These are phyloP conservation scores for Helicorthomorpha holstii DNA, from an alignment of 1,140 invertebrate species.

Conservation along the genomic window DNA sequence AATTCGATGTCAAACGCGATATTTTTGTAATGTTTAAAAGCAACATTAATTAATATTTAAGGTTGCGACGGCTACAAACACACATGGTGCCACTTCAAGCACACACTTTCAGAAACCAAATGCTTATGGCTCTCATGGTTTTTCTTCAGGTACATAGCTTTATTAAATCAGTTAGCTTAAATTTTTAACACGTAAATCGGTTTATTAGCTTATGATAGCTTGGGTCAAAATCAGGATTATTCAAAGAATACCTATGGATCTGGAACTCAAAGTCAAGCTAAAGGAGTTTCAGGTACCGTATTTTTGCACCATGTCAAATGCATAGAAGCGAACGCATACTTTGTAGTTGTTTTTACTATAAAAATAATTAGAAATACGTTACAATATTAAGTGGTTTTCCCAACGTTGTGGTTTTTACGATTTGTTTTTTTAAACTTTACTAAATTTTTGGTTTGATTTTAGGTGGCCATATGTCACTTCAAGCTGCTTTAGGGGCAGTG, in stretches of 20 bases:
- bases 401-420: too few relatives aligned
- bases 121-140: conserved; percentile 22
- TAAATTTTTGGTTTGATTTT: neutral
- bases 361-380: too few relatives aligned
- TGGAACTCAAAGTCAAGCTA: conserved; percentile 33
- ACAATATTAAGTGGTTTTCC: too few relatives aligned
- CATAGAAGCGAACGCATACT: too few relatives aligned
- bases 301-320: too few relatives aligned
- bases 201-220: conserved; percentile 39
- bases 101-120: conserved; percentile 25
- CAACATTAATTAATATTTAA: conserved; percentile 11
- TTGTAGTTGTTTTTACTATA: too few relatives aligned
- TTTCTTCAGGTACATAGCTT: conserved; percentile 11
- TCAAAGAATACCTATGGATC: conserved; percentile 33
- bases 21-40: neutral
- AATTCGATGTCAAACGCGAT: neutral
- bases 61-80: conserved; percentile 27
- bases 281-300: conserved; percentile 33
- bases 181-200: neutral
- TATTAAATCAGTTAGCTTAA: neutral
- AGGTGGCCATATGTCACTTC: neutral
- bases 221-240: conserved; percentile 39
- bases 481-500: neutral
- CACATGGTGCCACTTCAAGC: conserved; percentile 24
- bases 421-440: too few relatives aligned